Percentiles rank a stretch among this genome's conserved stretches.
These are phyloP conservation scores for Danio kyathit DNA, from an alignment of 2,797 vertebrate genomes.

Conservation along the genomic window DNA sequence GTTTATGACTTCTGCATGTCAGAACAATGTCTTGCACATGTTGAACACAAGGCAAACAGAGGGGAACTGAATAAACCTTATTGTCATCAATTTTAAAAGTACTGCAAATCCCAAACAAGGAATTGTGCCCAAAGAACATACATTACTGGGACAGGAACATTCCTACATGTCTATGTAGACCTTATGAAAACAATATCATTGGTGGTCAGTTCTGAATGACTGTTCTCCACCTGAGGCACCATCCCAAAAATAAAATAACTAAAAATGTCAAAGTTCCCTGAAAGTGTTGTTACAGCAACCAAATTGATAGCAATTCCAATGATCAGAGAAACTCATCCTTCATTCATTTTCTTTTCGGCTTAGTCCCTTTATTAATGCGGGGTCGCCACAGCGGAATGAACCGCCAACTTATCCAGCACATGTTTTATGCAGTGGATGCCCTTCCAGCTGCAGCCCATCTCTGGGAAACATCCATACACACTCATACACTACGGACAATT, in stretches of 20 bases:
- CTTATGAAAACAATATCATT: neutral
- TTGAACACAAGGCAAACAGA: neutral
- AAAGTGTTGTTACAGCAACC: no score
- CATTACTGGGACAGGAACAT: conserved; percentile 1
- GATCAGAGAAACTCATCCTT: no score
- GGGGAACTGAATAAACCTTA: neutral
- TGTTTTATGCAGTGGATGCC: no score
- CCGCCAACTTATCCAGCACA: no score
- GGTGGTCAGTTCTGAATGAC: neutral
- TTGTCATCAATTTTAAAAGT: neutral
- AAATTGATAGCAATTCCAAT: no score
- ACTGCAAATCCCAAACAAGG: neutral
- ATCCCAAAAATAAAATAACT: neutral
- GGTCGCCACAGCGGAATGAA: no score
- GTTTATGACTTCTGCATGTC: conserved; percentile 1
- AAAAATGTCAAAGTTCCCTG: no score
- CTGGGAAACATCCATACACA: no score
- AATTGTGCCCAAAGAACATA: neutral
- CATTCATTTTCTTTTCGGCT: no score
- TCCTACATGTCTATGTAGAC: conserved; percentile 25
- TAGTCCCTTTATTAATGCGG: no score
- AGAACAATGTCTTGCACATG: neutral
- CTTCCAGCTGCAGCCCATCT: no score
- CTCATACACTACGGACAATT: no score
- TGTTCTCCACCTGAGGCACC: neutral